Base-by-base conservation (phyloP, 2,888 invertebrate genomes). In the Stenoptilia bipunctidactyla region DNA sequence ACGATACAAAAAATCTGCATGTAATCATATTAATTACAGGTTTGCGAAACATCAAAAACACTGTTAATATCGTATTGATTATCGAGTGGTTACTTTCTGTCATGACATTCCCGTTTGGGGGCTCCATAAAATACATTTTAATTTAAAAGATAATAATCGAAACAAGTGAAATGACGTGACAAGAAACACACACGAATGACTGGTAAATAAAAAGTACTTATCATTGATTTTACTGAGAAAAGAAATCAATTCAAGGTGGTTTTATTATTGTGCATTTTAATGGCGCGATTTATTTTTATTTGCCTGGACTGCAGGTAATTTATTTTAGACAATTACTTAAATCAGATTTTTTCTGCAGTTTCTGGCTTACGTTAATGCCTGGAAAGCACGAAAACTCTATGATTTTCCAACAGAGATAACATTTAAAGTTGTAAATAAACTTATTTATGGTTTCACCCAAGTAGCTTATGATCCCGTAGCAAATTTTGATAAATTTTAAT, bases 151-250 rank as follows among this genome's bases (percentile, higher is more conserved):
- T 30, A 30, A 30, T 30, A 30, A 30, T 30, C 30, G 12, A 10
- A 30, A 30, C 30, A 30, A 30, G 30, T 12, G 20, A 20, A 30
- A 30, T 30, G 30, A 30, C 30, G 30, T 30, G 30, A 30, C 30
- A 30, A 30, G n/a, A 20, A 20, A 20, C 20, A 20, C 20, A 20
- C 20, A 20, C 12, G 30, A 9, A 30, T 12, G 10, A 10, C 30
- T 30, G 30, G 30, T 30, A 30, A 30, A 30, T 30, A 30, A 30
- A 30, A 30, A 8, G n/a, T 12, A 30, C 30, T 30, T 30, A 30
- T 30, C 30, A 30, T 30, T 30, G 30, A 30, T 30, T 30, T 30
- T 30, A 30, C 30, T 30, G 9, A 12, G 12, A 30, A 30, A 12
- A 30, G 6, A 30, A 30, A 30, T 30, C 30, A 30, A 30, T n/a